Base-by-base conservation (phyloP, 2,888 invertebrate genomes). In the Leptarthrus brevirostris region DNA sequence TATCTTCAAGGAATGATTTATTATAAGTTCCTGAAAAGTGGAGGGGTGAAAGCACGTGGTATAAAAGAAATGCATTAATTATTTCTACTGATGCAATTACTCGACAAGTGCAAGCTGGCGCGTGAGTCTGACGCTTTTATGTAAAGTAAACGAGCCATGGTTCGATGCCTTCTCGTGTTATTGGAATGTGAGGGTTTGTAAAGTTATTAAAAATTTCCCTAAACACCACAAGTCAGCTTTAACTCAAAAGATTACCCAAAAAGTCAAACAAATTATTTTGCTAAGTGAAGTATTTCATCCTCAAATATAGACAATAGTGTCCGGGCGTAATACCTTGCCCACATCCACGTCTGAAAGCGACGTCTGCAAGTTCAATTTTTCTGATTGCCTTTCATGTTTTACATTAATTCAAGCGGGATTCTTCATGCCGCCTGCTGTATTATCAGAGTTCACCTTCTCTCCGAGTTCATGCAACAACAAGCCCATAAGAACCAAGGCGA, bases 11-110 rank as follows among this genome's bases (percentile, higher is more conserved):
- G 14, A 30, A 30, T 22, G 54, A 24, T 54, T 30, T 56, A 30
- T 30, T 56, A 56, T 56, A 10, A 56, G 56, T 24, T 14, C 10
- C 18, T 30, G 56, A 16, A 5, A 24, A 10, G 30, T 26, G 26
- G 30, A 56, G 30, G 30, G 26, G 26, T 34, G 54, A n/a, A 54
- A 54, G 54, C 30, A 26, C 54, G 16, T n/a, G 8, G 26, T 30
- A 56, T 34, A 56, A 56, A 56, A 56, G 56, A 56, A 30, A 26
- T 26, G 24, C 26, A 56, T 56, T 56, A 56, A 56, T 56, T 56
- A 56, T 56, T 56, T 16, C 16, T 30, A 14, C 26, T 14, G 56
- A 56, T 56, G 30, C 24, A 24, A 16, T 30, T 26, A 56, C 26
- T 56, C 30, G 6, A 56, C 16, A 30, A 56, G 56, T 16, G n/a